These are phyloP conservation scores for Siderastrea siderea DNA, from an alignment of 92 coral and sea anemone genomes.

Conservation along the genomic window DNA sequence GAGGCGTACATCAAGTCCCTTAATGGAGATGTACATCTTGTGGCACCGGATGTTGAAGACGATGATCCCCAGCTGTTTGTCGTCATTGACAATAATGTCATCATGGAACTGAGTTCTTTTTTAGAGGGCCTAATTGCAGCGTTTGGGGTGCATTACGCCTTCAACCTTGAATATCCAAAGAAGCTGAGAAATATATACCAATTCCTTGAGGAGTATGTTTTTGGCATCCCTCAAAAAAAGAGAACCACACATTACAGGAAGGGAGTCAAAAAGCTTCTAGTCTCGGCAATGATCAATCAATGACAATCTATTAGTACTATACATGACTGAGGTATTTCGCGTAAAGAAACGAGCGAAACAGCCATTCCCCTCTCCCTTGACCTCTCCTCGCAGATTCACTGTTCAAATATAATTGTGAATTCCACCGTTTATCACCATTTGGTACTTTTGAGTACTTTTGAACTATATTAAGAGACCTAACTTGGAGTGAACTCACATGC, in stretches of 20 bases:
- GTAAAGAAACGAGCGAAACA: too few relatives aligned
- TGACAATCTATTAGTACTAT: too few relatives aligned
- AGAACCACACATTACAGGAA: not conserved
- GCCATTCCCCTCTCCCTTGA: too few relatives aligned
- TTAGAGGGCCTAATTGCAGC: not conserved
- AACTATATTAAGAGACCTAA: too few relatives aligned
- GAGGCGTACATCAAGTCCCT: not conserved
- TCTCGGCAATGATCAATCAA: not conserved
- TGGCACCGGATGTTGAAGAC: not conserved
- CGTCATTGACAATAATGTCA: not conserved
- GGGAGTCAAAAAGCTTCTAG: not conserved
- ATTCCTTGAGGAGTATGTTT: slow-evolving; percentile 12
- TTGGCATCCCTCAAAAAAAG: slow-evolving; percentile 13
- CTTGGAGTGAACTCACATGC: too few relatives aligned
- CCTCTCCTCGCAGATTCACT: too few relatives aligned
- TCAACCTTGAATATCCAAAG: slow-evolving; percentile 1
- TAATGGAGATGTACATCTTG: not conserved
- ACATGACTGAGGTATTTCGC: not conserved
- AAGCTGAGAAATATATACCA: not conserved
- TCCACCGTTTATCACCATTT: too few relatives aligned
- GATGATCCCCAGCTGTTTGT: not conserved
- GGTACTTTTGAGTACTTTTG: too few relatives aligned
- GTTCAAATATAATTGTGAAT: too few relatives aligned
- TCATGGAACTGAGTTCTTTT: not conserved
- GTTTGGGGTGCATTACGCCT: slow-evolving; percentile 20